Conservation (phyloP, 1,140 invertebrate species). For the Bombus difficillimus region DNA sequence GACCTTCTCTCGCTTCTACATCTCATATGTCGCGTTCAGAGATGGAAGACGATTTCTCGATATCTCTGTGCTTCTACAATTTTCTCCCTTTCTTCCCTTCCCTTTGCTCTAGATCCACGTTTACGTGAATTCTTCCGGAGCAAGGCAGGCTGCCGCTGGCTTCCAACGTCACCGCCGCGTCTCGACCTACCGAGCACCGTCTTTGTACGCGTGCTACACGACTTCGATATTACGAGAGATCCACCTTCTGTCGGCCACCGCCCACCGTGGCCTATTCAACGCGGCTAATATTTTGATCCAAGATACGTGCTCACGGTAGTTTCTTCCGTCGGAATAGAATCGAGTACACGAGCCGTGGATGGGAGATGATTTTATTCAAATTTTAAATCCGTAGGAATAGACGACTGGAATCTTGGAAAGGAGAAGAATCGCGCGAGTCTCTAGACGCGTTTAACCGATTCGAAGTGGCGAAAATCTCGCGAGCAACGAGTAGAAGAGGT, state of each 20-base stretch:
- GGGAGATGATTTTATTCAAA: constrained; percentile 27
- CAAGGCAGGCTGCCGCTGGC: constrained; percentile 11
- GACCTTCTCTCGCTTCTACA: not conserved
- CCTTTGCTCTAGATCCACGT: not conserved
- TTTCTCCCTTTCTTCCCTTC: not conserved
- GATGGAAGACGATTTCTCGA: constrained; percentile 43
- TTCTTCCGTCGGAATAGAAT: not conserved
- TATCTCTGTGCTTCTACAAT: constrained; percentile 17
- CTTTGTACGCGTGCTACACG: not conserved
- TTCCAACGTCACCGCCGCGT: constrained; percentile 43
- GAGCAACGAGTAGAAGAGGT: not conserved
- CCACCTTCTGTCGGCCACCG: no score
- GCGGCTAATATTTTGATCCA: constrained; percentile 61
- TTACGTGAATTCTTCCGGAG: constrained; percentile 16
- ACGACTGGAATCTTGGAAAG: not conserved
- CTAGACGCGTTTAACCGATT: not conserved
- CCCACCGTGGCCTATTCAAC: constrained; percentile 24
- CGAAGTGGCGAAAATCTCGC: no score
- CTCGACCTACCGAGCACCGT: constrained; percentile 5
- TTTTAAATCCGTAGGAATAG: constrained; percentile 20
- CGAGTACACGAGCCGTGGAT: no score
- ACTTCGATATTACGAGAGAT: constrained; percentile 24
- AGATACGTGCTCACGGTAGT: constrained; percentile 33
- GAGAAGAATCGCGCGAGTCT: not conserved
- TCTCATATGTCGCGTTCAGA: constrained; percentile 12